Base-by-base conservation (phyloP, 2,888 invertebrate species). In the Clunio marinus region DNA sequence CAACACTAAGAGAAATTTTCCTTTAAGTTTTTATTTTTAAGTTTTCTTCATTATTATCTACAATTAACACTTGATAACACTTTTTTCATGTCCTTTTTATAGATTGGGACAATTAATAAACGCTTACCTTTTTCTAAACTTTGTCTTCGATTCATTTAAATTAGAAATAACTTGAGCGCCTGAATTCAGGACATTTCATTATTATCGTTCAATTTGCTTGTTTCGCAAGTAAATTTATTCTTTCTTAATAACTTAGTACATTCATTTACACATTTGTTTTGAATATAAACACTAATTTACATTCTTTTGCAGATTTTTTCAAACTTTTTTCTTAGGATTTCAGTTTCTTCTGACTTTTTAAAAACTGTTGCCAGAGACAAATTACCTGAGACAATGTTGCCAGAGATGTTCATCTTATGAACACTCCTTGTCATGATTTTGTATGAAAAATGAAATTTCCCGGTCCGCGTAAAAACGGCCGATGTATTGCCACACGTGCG, bases 61-160 rank as follows among this genome's bases (percentile, higher is more conserved):
- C 35, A 32, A 32, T 32, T 32, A 5, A 5, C 7, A 13, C 22
- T 51, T 22, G 13, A 17, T 22, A 3, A 17, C 20, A 3, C 22
- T 51, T 22, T 7, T n/a, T n/a, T n/a, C n/a, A n/a, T 15, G 10
- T 62, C 41, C 13, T n/a, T 37, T 22, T 62, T 37, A 22, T 20
- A n/a, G 62, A 8, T 24, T 15, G 2, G 2, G 2, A 10, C 41
- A 10, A 5, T 41, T 41, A n/a, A 22, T 8, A 17, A 8, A 15
- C 27, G 35, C 17, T 66, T 66, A 66, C 66, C 66, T 74, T 75
- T 74, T 74, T 76, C 76, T 73, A 75, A 71, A 72, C 75, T 75
- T 74, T 75, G 75, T 73, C 75, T 74, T 72, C 75, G 75, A 75
- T 74, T 75, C 76, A 76, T 76, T 76, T 68, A 68, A 68, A 68